phyloP scores from a whole-genome alignment of 2,888 invertebrate species.

The Ariolimax columbianus region DNA sequence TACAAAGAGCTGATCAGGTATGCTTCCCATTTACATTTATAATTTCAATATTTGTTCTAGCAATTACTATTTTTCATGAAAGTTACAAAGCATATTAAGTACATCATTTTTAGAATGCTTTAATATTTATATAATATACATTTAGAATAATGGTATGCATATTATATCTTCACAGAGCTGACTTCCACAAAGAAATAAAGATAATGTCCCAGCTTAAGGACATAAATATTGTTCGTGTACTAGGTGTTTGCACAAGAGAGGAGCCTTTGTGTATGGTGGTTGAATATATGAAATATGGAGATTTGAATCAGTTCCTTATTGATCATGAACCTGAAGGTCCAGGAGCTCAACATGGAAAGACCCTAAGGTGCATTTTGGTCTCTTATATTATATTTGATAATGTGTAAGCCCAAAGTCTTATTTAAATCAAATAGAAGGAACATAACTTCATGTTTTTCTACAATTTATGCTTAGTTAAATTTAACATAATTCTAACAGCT shows the following conservation, averaged over 20 bases:
- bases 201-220: slow-evolving; percentile 91
- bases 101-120: not conserved
- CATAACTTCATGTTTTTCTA: too few relatives aligned
- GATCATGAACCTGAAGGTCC: slow-evolving; percentile 86
- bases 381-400: too few relatives aligned
- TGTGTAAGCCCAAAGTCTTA: too few relatives aligned
- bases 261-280: slow-evolving; percentile 93
- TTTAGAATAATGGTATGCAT: not conserved
- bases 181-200: slow-evolving; percentile 91
- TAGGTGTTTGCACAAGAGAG: slow-evolving; percentile 88
- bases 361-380: slow-evolving; percentile 83
- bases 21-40: too few relatives aligned
- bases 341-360: slow-evolving; percentile 81
- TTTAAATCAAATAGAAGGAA: too few relatives aligned
- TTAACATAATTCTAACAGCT: too few relatives aligned
- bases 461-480: too few relatives aligned
- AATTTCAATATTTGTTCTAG: too few relatives aligned
- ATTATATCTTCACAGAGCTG: slow-evolving; percentile 82
- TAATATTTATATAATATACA: not conserved
- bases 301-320: slow-evolving; percentile 88
- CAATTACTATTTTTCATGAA: too few relatives aligned
- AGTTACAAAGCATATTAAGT: too few relatives aligned
- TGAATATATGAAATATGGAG: slow-evolving; percentile 92
- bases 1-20: too few relatives aligned
- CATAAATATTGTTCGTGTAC: slow-evolving; percentile 89